phyloP scores from a whole-genome alignment of 2,113 vertebrate species.

The Sigmodon hispidus region DNA sequence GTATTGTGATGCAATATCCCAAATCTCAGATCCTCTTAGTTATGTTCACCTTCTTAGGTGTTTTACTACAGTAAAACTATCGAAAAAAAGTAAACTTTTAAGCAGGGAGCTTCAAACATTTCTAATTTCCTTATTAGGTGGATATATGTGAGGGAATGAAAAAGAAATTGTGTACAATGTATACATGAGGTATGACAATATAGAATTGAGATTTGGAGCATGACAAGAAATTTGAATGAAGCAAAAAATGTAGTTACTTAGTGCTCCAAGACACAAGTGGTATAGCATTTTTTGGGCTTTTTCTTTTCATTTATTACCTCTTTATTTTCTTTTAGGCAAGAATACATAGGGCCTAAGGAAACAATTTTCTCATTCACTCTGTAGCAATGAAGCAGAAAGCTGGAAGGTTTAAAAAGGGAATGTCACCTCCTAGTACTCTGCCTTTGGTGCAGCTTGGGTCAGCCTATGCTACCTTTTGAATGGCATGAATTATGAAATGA shows the following conservation, averaged over 20 bases:
- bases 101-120: background rate
- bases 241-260: background rate
- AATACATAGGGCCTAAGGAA: background rate
- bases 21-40: background rate
- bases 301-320: background rate
- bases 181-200: background rate
- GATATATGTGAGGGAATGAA: background rate
- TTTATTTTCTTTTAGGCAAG: background rate
- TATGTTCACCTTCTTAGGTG: background rate
- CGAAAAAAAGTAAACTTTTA: background rate
- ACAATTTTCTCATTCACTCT: background rate
- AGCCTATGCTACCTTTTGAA: background rate
- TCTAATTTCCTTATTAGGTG: background rate
- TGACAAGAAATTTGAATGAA: background rate
- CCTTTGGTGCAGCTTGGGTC: background rate
- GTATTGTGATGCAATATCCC: background rate
- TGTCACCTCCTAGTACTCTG: background rate
- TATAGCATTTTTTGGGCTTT: fast-evolving
- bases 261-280: background rate
- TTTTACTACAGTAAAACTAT: background rate
- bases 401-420: background rate
- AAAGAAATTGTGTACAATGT: background rate
- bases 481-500: background rate
- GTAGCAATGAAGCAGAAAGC: background rate
- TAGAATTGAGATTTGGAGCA: background rate